phyloP scores from a whole-genome alignment of 2,113 vertebrate species.

The Echinops telfairi region DNA sequence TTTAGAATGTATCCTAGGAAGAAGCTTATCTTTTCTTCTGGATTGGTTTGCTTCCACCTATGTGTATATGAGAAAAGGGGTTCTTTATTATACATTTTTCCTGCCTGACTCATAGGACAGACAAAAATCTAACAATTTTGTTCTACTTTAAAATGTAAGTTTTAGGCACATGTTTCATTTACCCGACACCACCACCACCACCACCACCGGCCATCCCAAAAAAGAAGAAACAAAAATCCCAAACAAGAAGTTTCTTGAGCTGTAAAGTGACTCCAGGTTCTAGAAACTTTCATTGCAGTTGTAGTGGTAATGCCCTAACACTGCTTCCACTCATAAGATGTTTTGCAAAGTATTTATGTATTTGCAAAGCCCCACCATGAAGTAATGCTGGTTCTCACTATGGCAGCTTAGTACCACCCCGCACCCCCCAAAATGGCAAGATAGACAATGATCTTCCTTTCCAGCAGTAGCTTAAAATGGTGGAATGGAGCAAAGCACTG shows the following conservation, averaged over 20 bases:
- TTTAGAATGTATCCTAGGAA: conserved; percentile 22
- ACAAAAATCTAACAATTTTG: background rate
- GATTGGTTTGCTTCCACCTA: background rate
- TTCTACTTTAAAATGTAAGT: conserved; percentile 8
- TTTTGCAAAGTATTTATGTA: conserved; percentile 4
- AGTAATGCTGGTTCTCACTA: background rate
- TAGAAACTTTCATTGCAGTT: background rate
- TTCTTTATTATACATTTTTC: background rate
- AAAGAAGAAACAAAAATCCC: no score
- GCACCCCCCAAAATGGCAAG: background rate
- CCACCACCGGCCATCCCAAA: background rate
- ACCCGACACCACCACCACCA: background rate
- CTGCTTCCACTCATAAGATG: background rate
- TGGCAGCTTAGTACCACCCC: background rate
- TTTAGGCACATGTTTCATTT: conserved; percentile 18
- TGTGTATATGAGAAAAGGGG: background rate
- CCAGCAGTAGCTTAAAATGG: background rate
- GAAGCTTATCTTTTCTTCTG: conserved; percentile 25
- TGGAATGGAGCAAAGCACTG: background rate
- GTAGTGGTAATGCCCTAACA: background rate
- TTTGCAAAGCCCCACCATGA: background rate
- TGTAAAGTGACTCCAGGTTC: background rate
- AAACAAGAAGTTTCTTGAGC: background rate
- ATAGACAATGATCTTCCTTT: background rate
- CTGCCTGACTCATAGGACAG: background rate